A percentile compares a stretch with the other conserved stretches of the same genome.
Conservation (phyloP, 2,888 invertebrate species). For the Eupithecia inturbata region DNA sequence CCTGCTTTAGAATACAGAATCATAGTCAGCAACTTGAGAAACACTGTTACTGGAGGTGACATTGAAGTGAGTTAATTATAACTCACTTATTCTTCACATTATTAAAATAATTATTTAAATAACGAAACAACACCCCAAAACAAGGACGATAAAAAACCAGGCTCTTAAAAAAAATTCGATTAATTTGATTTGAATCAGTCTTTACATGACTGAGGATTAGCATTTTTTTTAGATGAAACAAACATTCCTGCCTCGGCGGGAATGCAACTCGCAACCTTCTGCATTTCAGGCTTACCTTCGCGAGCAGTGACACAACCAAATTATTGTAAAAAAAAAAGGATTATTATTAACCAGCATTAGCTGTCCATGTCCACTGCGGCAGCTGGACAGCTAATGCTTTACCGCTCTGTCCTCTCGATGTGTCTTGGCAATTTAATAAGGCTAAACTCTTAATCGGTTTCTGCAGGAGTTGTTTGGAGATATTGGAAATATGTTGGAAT, state of each 20-base stretch:
- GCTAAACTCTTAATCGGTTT: constrained; percentile 12
- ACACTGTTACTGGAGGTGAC: constrained; percentile 94
- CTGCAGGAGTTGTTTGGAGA: constrained; percentile 95
- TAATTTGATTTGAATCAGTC: too few relatives aligned
- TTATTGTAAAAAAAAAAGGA: background rate
- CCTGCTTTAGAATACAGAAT: constrained; percentile 89
- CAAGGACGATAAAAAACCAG: background rate
- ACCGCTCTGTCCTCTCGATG: background rate
- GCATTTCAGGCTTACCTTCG: background rate
- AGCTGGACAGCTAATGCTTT: background rate
- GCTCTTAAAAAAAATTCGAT: background rate
- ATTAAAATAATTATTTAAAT: too few relatives aligned
- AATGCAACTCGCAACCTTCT: background rate
- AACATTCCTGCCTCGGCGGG: background rate
- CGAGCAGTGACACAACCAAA: background rate
- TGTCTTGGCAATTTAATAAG: background rate
- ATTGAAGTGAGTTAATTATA: constrained; percentile 87
- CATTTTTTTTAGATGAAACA: background rate
- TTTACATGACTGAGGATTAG: too few relatives aligned
- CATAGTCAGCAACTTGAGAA: constrained; percentile 95
- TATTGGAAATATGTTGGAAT: constrained; percentile 93
- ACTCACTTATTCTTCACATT: too few relatives aligned
- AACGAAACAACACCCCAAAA: background rate
- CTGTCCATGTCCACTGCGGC: background rate
- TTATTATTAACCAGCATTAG: background rate